These are phyloP conservation scores for Harmothoe impar DNA, from an alignment of 2,888 invertebrate species.

Conservation along the genomic window DNA sequence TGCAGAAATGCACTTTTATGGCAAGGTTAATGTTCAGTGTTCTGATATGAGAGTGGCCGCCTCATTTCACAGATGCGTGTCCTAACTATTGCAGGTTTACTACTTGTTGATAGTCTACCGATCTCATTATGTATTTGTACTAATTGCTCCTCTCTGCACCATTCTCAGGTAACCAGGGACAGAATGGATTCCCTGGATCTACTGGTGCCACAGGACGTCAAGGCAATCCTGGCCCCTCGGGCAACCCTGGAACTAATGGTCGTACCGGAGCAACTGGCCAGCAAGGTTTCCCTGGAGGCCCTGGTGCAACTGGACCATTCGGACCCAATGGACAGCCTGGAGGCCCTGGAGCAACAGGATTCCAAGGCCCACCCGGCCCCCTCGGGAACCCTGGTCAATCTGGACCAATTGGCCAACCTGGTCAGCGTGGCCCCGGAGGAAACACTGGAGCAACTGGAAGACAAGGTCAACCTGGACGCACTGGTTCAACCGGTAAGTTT, in stretches of 20 bases:
- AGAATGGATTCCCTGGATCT: constrained; percentile 36
- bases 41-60: no score
- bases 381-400: constrained; percentile 65
- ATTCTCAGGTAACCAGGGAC: constrained; percentile 63
- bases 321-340: constrained; percentile 64
- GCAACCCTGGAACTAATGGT: constrained; percentile 59
- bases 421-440: constrained; percentile 47
- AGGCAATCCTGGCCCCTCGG: constrained; percentile 46
- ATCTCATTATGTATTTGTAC: no score
- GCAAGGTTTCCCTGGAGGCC: constrained; percentile 55
- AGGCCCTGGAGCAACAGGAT: constrained; percentile 41
- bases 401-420: constrained; percentile 62
- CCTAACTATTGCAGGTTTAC: no score
- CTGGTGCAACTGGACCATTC: constrained; percentile 51
- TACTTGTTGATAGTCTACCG: no score
- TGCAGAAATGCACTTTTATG: no score
- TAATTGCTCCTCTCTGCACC: not conserved
- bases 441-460: constrained; percentile 65
- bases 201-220: constrained; percentile 43
- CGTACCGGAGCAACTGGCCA: constrained; percentile 59
- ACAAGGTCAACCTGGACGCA: constrained; percentile 48
- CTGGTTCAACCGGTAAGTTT: constrained; percentile 4
- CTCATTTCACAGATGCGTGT: no score
- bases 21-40: no score
- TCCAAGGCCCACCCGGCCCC: constrained; percentile 53